Conservation (phyloP, 1,140 invertebrate genomes). For the Temnothorax nylanderi region DNA sequence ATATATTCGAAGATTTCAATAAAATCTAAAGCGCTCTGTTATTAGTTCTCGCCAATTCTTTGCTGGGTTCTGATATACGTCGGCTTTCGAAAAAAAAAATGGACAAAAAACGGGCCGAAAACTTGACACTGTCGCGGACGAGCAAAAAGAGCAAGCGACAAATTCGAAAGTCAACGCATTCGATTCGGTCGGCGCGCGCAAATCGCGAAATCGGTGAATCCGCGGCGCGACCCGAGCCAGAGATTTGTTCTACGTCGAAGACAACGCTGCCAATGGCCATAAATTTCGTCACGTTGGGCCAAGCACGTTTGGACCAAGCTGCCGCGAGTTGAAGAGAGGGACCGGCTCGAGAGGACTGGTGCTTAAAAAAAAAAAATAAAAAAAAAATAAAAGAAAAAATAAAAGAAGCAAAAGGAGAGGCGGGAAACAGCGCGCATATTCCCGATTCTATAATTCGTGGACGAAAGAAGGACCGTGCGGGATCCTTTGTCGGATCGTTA, state of each 20-base stretch:
- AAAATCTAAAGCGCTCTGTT: neutral
- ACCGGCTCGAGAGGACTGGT: constrained; percentile 30
- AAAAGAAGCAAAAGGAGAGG: neutral
- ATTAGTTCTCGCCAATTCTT: neutral
- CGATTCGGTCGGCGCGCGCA: constrained; percentile 51
- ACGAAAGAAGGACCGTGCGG: constrained; percentile 73
- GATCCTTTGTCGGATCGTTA: constrained; percentile 84
- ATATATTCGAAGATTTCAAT: neutral
- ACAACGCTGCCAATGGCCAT: constrained; percentile 77
- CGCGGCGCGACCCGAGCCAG: neutral
- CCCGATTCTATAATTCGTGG: constrained; percentile 83
- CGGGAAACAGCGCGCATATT: constrained; percentile 76
- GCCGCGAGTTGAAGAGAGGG: constrained; percentile 15
- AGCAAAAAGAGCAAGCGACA: constrained; percentile 6
- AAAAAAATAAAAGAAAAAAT: constrained; percentile 38
- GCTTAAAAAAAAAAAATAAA: constrained; percentile 48
- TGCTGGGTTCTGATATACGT: neutral
- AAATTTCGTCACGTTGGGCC: constrained; percentile 72
- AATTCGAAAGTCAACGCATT: constrained; percentile 53
- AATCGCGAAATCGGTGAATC: constrained; percentile 68
- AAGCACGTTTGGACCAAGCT: constrained; percentile 47
- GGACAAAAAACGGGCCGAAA: constrained; percentile 12
- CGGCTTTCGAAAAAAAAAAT: neutral
- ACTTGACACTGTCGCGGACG: neutral
- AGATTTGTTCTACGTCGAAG: constrained; percentile 72